Percentiles rank a stretch among this genome's conserved stretches.
phyloP scores from a whole-genome alignment of 2,113 vertebrate species.

The Nicator chloris region DNA sequence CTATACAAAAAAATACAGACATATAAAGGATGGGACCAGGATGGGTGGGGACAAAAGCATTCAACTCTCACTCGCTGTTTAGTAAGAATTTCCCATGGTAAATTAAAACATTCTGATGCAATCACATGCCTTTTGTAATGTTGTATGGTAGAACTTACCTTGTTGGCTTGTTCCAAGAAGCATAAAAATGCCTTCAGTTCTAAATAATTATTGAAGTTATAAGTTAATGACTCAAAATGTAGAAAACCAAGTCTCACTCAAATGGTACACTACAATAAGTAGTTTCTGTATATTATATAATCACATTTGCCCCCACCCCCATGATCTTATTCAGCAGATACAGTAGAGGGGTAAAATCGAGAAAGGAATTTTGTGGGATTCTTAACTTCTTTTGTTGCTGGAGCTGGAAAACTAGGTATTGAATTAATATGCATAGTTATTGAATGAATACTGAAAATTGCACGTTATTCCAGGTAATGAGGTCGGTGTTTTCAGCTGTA shows the following conservation, averaged over 20 bases:
- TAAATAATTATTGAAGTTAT: background rate
- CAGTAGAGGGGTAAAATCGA: background rate
- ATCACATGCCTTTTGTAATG: background rate
- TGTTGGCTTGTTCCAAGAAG: background rate
- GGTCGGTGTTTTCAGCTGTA: background rate
- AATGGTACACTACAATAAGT: background rate
- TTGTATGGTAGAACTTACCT: background rate
- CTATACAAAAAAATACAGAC: background rate
- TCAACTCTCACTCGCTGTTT: background rate
- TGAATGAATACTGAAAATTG: background rate
- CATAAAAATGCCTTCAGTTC: background rate
- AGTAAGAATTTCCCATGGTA: background rate
- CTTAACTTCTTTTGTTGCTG: background rate
- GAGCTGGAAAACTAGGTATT: background rate
- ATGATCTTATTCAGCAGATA: background rate
- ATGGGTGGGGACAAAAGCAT: background rate
- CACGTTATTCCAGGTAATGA: background rate
- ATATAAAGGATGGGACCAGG: background rate
- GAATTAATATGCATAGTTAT: background rate
- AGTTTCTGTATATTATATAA: background rate
- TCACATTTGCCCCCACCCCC: rapidly evolving
- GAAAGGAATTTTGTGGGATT: background rate
- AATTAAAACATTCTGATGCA: background rate
- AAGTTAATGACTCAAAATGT: background rate
- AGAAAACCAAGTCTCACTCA: background rate